A percentile compares a stretch with the other conserved stretches of the same genome.
Conservation (phyloP, 1,140 invertebrate genomes). For the Leucophenga varia region DNA sequence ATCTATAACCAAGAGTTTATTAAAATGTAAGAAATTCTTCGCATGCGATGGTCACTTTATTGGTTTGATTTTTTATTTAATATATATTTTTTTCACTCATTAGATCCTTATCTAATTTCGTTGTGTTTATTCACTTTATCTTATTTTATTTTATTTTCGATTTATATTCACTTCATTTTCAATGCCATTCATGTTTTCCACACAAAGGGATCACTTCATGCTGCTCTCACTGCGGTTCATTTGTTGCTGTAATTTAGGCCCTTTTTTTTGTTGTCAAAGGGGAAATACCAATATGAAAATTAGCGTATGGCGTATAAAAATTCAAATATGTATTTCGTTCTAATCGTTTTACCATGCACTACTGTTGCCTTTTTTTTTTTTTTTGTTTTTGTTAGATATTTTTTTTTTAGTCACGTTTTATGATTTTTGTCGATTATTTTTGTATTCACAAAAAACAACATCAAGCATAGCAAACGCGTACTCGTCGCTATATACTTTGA, state of each 20-base stretch:
- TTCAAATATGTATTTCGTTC: conserved; percentile 34
- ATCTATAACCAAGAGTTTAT: too few species aligned
- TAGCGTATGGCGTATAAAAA: conserved; percentile 51
- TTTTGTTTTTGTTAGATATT: conserved; percentile 6
- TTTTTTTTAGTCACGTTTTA: conserved; percentile 36
- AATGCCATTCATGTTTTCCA: neutral
- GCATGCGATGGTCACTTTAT: too few species aligned
- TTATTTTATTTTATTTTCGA: neutral
- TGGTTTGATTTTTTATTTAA: too few species aligned
- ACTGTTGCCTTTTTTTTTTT: too few species aligned
- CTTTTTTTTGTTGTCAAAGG: conserved; percentile 38
- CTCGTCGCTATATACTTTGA: conserved; percentile 38
- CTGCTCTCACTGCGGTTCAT: conserved; percentile 13
- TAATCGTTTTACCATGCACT: conserved; percentile 2
- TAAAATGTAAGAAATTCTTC: too few species aligned
- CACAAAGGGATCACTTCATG: conserved; percentile 33
- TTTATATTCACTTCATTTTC: neutral
- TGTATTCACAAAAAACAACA: too few species aligned
- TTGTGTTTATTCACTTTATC: conserved; percentile 9
- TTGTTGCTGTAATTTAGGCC: conserved; percentile 12
- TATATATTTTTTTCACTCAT: conserved; percentile 22
- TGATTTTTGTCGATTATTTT: too few species aligned
- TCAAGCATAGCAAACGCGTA: too few species aligned
- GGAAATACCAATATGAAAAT: conserved; percentile 40
- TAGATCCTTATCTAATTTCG: conserved; percentile 48